A percentile compares a stretch with the other conserved stretches of the same genome.
These are phyloP conservation scores for Kradibia gibbosae DNA, from an alignment of 1,140 invertebrate genomes.

Conservation along the genomic window DNA sequence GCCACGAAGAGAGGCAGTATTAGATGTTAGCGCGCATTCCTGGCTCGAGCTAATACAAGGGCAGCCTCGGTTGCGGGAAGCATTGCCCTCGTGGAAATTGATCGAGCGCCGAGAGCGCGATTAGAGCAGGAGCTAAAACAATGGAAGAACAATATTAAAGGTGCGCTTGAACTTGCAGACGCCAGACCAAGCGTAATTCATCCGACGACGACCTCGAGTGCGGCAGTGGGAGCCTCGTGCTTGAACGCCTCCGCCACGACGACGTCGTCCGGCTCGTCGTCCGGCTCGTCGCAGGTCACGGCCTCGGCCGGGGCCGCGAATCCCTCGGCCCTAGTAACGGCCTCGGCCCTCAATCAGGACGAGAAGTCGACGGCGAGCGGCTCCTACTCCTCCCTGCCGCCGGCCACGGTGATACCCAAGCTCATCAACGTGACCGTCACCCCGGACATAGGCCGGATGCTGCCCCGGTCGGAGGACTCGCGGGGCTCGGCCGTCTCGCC, in stretches of 20 bases:
- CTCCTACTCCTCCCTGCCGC: constrained; percentile 38
- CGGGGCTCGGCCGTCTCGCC: constrained; percentile 54
- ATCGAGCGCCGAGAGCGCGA: too few species aligned
- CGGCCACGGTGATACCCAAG: constrained; percentile 61
- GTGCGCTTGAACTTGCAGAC: constrained; percentile 50
- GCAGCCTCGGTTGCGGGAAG: too few species aligned
- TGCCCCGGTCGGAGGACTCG: constrained; percentile 64
- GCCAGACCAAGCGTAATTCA: constrained; percentile 63
- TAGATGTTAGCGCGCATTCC: too few species aligned
- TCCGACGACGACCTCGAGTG: constrained; percentile 35
- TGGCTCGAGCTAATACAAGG: too few species aligned
- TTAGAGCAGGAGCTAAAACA: too few species aligned
- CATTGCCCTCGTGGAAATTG: too few species aligned
- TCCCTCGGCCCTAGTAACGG: constrained; percentile 20
- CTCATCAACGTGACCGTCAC: constrained; percentile 74
- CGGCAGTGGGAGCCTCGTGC: not conserved
- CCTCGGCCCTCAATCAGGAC: constrained; percentile 44
- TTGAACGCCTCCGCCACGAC: not conserved
- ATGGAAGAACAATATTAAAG: too few species aligned
- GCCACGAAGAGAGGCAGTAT: too few species aligned
- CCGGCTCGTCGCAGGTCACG: constrained; percentile 56
- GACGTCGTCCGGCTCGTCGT: not conserved
- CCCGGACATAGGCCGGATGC: constrained; percentile 72
- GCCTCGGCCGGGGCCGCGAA: constrained; percentile 56
- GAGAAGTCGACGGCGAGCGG: not conserved